These are phyloP conservation scores for Athetis lepigone DNA, from an alignment of 2,888 invertebrate species.

Conservation along the genomic window DNA sequence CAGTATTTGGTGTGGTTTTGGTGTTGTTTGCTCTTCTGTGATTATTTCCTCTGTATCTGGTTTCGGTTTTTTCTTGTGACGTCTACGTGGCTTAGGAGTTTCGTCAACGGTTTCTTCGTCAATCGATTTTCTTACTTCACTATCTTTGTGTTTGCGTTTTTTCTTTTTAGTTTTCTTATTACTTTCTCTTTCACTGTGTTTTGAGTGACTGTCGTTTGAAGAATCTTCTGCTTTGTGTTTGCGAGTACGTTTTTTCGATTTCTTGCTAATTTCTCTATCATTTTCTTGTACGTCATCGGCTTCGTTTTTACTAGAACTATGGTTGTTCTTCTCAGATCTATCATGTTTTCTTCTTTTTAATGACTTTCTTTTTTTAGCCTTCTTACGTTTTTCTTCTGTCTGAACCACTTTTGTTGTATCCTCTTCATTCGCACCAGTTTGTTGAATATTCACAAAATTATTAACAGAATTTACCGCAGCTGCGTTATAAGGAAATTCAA, in stretches of 20 bases:
- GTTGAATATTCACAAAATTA: constrained; percentile 66
- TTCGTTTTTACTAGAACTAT: constrained; percentile 1
- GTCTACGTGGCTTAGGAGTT: constrained; percentile 37
- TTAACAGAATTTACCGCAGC: constrained; percentile 68
- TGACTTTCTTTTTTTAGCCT: constrained; percentile 35
- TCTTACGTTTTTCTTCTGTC: constrained; percentile 15
- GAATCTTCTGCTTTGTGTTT: constrained; percentile 11
- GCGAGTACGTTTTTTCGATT: constrained; percentile 14
- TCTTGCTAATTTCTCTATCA: constrained; percentile 33
- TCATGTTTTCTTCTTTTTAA: constrained; percentile 35
- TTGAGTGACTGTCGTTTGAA: constrained; percentile 1
- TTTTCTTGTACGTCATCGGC: constrained; percentile 5
- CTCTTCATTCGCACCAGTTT: constrained; percentile 12
- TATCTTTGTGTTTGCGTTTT: constrained; percentile 31
- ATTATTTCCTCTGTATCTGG: constrained; percentile 16
- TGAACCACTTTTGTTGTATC: not conserved
- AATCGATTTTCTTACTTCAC: not conserved
- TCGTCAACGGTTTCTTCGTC: constrained; percentile 25
- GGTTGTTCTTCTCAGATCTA: not conserved
- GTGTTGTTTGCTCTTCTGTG: constrained; percentile 31
- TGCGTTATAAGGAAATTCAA: constrained; percentile 44
- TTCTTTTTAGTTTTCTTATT: constrained; percentile 25
- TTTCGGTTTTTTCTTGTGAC: constrained; percentile 47
- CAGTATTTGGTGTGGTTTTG: constrained; percentile 41
- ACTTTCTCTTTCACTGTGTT: not conserved